Evolutionary conservation across 2,888 invertebrate genomes (phyloP).

Genomic region (Aphidius colemani): DNA sequence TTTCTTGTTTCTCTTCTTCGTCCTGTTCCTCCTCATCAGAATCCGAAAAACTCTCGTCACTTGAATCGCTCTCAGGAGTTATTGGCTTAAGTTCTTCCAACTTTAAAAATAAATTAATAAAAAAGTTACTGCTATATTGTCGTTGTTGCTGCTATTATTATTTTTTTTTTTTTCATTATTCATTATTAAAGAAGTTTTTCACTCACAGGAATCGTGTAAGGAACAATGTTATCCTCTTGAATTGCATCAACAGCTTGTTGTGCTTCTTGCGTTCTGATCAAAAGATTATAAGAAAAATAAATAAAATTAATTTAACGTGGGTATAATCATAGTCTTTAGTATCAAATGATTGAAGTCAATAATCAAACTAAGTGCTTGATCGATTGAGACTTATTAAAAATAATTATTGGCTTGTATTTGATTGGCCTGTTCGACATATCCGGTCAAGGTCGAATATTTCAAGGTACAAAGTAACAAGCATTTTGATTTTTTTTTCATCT

Average conservation of each 20-base stretch:
- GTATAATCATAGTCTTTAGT: conserved; percentile 1
- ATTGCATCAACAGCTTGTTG: conserved; percentile 49
- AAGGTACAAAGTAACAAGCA: conserved; percentile 27
- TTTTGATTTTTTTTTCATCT: conserved; percentile 19
- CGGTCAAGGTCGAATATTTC: conserved; percentile 34
- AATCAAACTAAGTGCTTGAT: conserved; percentile 20
- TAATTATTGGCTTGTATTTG: conserved; percentile 22
- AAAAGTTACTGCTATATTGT: not conserved
- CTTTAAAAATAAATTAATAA: not conserved
- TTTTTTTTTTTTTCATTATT: conserved; percentile 14
- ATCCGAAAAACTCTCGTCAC: conserved; percentile 46
- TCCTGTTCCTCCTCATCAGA: conserved; percentile 32
- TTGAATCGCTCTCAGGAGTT: conserved; percentile 28
- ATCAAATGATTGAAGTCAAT: conserved; percentile 9
- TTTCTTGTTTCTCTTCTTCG: conserved; percentile 36
- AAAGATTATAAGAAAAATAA: conserved; percentile 21
- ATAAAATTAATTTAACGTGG: not conserved
- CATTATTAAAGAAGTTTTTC: not conserved
- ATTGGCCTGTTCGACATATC: conserved; percentile 28
- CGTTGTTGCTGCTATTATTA: not conserved
- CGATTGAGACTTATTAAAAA: conserved; percentile 22
- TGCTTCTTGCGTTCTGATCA: conserved; percentile 49
- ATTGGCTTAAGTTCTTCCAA: conserved; percentile 14
- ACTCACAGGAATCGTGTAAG: conserved; percentile 57
- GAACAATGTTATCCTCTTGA: conserved; percentile 52